Percentiles rank a stretch among this genome's conserved stretches.
Evolutionary conservation across 2,113 vertebrate genomes (phyloP).

Genomic region (Nothoprocta pentlandii): DNA sequence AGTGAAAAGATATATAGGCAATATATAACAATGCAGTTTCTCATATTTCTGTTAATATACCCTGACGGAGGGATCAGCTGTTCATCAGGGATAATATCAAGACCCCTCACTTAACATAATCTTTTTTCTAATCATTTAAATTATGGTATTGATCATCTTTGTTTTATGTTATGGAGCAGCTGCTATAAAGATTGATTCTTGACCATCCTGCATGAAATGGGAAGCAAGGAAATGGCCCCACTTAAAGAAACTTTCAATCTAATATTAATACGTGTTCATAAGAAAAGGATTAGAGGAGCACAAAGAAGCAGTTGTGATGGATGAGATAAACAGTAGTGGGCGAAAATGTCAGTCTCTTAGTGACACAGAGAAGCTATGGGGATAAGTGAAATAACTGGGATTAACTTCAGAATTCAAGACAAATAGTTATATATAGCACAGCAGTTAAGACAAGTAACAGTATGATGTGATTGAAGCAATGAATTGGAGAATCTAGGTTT

Average conservation of each 20-base stretch:
- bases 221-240: slow-evolving; percentile 31
- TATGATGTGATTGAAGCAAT: background rate
- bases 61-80: background rate
- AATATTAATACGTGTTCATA: fast-evolving
- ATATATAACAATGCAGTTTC: background rate
- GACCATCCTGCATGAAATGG: background rate
- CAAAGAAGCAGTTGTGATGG: background rate
- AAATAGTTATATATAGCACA: background rate
- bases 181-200: background rate
- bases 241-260: background rate
- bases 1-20: background rate
- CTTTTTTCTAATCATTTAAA: background rate
- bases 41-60: background rate
- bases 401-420: background rate
- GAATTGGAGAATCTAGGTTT: background rate
- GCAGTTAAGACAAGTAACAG: background rate
- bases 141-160: background rate
- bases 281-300: background rate
- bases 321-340: background rate
- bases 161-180: background rate
- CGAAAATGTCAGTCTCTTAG: background rate
- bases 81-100: fast-evolving
- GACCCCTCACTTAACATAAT: background rate
- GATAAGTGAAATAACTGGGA: background rate
- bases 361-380: background rate